Percentiles rank a stretch among this genome's conserved stretches.
Conservation (phyloP, 2,797 vertebrate genomes). For the Enteromius fasciolatus region DNA sequence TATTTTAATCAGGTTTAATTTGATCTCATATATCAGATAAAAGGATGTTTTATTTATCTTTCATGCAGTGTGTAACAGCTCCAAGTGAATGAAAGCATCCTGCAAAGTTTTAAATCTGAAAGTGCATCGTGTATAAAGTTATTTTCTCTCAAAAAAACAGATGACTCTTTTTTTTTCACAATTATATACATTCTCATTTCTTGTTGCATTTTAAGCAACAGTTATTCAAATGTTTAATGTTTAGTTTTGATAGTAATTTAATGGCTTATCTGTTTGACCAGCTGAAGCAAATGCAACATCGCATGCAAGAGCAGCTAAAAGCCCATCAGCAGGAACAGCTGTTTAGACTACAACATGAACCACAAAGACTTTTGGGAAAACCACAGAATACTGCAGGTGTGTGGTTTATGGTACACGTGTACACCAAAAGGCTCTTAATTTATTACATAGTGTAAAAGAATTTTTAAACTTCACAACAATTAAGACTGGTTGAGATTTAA, state of each 20-base stretch:
- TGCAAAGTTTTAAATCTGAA: no score
- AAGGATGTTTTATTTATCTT: background rate
- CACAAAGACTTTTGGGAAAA: conserved; percentile 81
- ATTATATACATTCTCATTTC: background rate
- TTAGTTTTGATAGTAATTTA: background rate
- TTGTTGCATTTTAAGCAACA: background rate
- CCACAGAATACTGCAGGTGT: conserved; percentile 65
- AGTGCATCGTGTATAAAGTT: no score
- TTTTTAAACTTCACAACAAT: conserved; percentile 2
- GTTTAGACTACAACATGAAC: conserved; percentile 85
- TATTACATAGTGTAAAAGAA: background rate
- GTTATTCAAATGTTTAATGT: background rate
- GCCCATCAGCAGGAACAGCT: conserved; percentile 88
- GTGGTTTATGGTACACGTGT: background rate
- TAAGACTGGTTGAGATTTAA: background rate
- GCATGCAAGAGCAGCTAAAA: conserved; percentile 90
- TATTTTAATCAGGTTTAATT: background rate
- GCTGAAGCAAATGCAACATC: conserved; percentile 90
- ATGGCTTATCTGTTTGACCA: conserved; percentile 65
- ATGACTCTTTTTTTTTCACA: background rate
- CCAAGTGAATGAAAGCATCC: no score
- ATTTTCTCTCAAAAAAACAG: no score
- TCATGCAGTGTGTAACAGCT: no score
- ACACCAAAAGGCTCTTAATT: background rate
- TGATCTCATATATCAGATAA: background rate